Percentiles rank a stretch among this genome's conserved stretches.
Conservation (phyloP, 2,113 vertebrate species). For the Nycticebus coucang region DNA sequence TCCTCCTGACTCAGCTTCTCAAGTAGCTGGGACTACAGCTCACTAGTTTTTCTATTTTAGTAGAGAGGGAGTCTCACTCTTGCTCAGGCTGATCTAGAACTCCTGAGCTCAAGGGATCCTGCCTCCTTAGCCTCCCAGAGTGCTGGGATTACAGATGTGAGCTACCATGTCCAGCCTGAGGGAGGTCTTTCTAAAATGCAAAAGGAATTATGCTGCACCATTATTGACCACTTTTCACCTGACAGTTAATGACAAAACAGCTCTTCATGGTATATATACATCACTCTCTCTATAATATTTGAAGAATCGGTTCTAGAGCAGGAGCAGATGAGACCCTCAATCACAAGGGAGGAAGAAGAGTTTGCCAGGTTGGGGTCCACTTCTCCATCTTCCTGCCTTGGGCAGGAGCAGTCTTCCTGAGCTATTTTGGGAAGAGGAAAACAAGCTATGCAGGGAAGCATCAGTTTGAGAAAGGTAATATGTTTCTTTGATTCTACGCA, state of each 20-base stretch:
- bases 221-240: background rate
- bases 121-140: too few relatives aligned
- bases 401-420: background rate
- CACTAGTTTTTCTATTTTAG: too few relatives aligned
- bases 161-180: too few relatives aligned
- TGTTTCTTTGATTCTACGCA: slow-evolving; percentile 6
- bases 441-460: background rate
- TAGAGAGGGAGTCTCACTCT: too few relatives aligned
- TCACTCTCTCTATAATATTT: background rate
- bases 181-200: background rate
- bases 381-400: background rate
- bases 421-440: background rate
- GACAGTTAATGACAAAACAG: background rate
- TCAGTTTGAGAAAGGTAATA: background rate
- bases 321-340: background rate
- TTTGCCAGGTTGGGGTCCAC: background rate
- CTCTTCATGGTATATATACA: background rate
- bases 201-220: background rate
- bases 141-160: too few relatives aligned
- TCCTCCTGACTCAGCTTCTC: too few relatives aligned
- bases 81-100: too few relatives aligned
- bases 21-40: too few relatives aligned
- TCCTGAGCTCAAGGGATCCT: too few relatives aligned
- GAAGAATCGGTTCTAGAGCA: background rate
- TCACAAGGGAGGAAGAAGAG: background rate